Base-by-base conservation (phyloP, 2,888 invertebrate genomes). In the Spodoptera littoralis region DNA sequence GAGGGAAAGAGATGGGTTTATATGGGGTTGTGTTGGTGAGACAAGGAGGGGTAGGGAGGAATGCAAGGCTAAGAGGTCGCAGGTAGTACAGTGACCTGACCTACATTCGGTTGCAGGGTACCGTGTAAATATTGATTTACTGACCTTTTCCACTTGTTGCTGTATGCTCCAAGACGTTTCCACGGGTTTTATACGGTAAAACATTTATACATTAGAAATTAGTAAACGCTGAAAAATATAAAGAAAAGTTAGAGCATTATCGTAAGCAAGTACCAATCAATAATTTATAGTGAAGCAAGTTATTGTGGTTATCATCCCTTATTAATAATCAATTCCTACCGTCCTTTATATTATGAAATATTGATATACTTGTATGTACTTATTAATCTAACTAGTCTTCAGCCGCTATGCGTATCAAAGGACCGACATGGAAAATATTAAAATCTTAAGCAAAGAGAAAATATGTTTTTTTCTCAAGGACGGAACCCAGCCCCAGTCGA, bases 61-160 rank as follows among this genome's bases (percentile, higher is more conserved):
- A 90, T 93, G 93, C 93, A 93, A 91, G 92, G 91, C 90, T 91
- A 88, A 77, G 84, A 84, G 92, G 89, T 92, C 92, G 86, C 91
- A 92, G 91, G 92, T 88, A 88, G 89, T 90, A 88, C 93, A 92
- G 84, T 90, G 93, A 92, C 93, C 93, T 93, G 93, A 91, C 94
- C 94, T 77, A 94, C 85, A 90, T 94, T 85, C 73, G 77, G 88
- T 79, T 92, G 93, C 92, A 92, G 91, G 88, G 87, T 83, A 83
- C 81, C 84, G 87, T 86, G 90, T 92, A 91, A 90, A 92, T 93
- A 93, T 94, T 93, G 93, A 94, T 93, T 94, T 85, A 86, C 88
- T 88, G 88, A 88, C 75, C 88, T 88, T 85, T 82, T 82, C 80
- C 82, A 93, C 93, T 90, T 93, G 93, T 93, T 93, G 93, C 90